These are phyloP conservation scores for Catocala sponsa DNA, from an alignment of 2,888 invertebrate species.

Conservation along the genomic window DNA sequence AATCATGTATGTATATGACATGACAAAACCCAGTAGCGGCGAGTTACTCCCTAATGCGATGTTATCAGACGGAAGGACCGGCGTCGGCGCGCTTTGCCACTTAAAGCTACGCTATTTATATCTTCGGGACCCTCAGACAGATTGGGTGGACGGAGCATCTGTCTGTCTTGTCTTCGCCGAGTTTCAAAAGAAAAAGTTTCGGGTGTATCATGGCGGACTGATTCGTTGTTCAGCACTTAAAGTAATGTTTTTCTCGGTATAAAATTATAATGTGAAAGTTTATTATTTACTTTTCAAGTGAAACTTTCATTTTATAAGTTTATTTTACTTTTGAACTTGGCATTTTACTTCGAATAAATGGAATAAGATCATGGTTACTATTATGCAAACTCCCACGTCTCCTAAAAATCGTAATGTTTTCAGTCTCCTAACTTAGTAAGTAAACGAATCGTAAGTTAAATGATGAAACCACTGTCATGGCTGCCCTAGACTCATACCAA, in stretches of 20 bases:
- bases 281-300: too few relatives aligned
- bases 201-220: conserved; percentile 7
- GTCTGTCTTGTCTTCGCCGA: conserved; percentile 53
- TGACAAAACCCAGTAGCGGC: conserved; percentile 84
- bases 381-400: too few relatives aligned
- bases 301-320: too few relatives aligned
- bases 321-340: too few relatives aligned
- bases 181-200: conserved; percentile 25
- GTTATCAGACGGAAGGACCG: conserved; percentile 80
- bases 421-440: too few relatives aligned
- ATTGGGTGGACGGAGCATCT: conserved; percentile 74
- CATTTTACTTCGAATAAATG: too few relatives aligned
- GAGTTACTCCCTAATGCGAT: conserved; percentile 83
- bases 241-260: too few relatives aligned
- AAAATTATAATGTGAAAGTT: neutral
- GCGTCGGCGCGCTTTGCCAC: conserved; percentile 83
- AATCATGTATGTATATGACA: conserved; percentile 55
- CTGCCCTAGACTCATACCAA: too few relatives aligned
- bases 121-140: conserved; percentile 68
- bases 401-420: too few relatives aligned
- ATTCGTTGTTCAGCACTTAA: neutral
- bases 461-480: too few relatives aligned
- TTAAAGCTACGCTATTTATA: conserved; percentile 85
- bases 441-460: too few relatives aligned
- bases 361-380: too few relatives aligned